phyloP scores from a whole-genome alignment of 2,113 vertebrate species.

The Ginglymostoma cirratum region DNA sequence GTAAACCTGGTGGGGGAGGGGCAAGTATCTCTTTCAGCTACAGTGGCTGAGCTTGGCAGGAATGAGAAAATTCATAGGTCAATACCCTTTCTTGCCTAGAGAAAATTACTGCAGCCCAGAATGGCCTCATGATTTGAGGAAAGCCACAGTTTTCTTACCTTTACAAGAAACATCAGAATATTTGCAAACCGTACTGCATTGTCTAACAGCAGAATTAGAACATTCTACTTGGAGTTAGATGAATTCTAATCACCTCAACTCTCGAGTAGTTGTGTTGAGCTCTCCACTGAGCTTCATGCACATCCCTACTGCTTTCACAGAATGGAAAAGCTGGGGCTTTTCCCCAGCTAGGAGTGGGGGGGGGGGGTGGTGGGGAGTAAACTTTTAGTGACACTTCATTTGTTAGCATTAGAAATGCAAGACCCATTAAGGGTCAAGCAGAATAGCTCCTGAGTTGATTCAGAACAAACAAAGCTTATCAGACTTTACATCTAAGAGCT shows the following conservation, averaged over 20 bases:
- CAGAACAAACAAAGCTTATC: no score
- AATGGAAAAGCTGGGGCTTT: background rate
- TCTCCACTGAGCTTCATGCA: background rate
- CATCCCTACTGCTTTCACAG: background rate
- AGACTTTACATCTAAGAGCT: no score
- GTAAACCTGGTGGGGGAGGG: background rate
- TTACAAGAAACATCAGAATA: background rate
- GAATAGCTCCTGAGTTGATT: no score
- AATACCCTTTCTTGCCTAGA: background rate
- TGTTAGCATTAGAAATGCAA: no score
- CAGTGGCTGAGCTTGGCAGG: background rate
- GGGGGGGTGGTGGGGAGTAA: no score
- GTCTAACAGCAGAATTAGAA: background rate
- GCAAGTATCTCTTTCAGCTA: background rate
- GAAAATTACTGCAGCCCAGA: background rate
- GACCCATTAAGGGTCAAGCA: no score
- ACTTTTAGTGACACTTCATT: no score
- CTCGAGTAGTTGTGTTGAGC: no score
- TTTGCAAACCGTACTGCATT: background rate
- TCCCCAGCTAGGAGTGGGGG: no score
- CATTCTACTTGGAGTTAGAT: background rate
- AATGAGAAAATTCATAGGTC: background rate
- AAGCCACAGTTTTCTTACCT: background rate
- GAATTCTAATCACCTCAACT: background rate
- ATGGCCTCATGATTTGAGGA: background rate